Evolutionary conservation across 2,797 vertebrate species (phyloP).

Genomic region (Anisognathus igniventris): DNA sequence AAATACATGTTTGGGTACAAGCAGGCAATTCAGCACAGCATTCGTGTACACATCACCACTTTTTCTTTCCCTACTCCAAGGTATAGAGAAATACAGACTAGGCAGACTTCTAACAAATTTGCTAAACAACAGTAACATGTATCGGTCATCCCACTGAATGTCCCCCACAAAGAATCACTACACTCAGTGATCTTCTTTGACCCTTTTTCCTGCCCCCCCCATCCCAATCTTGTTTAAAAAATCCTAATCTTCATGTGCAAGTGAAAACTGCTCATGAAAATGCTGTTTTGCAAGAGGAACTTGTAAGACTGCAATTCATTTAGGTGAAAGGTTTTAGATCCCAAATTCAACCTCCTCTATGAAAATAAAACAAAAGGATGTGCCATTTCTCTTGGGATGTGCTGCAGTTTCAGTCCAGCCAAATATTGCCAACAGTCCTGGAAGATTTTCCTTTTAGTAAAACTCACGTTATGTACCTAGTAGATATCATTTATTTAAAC

Average conservation of each 20-base stretch:
- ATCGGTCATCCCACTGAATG: background rate
- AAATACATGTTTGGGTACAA: conserved; percentile 37
- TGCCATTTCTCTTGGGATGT: conserved; percentile 17
- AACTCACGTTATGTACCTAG: conserved; percentile 28
- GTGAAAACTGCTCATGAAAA: background rate
- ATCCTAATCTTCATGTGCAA: background rate
- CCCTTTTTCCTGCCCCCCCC: background rate
- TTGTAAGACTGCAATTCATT: conserved; percentile 22
- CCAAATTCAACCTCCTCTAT: conserved; percentile 3
- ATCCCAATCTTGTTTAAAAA: background rate
- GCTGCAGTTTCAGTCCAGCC: conserved; percentile 20
- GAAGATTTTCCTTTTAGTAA: conserved; percentile 39
- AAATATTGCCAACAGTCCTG: conserved; percentile 25
- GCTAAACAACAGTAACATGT: background rate
- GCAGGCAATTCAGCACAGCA: conserved; percentile 12
- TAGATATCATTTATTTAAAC: conserved; percentile 17
- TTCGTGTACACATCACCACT: background rate
- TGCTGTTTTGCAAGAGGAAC: background rate
- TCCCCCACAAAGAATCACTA: background rate
- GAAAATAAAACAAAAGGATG: conserved; percentile 52
- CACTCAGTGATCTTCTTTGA: background rate
- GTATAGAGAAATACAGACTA: background rate
- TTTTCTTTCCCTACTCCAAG: background rate
- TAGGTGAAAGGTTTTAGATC: conserved; percentile 29
- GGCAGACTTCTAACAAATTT: background rate